Evolutionary conservation across 2,113 vertebrate genomes (phyloP), one percentile per base, ranked within the genome.

Genomic region (Sarotherodon lohbergeri): DNA sequence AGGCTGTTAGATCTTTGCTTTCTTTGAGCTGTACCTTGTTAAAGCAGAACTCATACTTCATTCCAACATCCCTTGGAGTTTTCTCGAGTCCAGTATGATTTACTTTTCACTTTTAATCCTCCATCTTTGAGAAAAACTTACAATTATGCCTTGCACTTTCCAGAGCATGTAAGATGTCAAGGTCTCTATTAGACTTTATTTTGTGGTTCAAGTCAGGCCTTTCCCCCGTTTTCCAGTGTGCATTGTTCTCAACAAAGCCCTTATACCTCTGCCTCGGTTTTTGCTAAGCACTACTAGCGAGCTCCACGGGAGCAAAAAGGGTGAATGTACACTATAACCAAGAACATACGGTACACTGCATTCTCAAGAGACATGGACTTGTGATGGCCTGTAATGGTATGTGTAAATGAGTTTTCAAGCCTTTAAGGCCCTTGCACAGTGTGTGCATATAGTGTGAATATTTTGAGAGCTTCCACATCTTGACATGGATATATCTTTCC

Each of bases 51-150:
- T 46, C 32, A 41, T 80, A 68, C 34, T 52, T 93, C 66, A 80
- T 7, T 80, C 16, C 82, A 83, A 88, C 80, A 93, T 80, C 78
- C 71, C 14, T 55, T 29, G 22, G 57, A 87, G 48, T 83, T 85
- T 61, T 86, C 83, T 73, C n/a, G 13, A 34, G 12, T 82, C 24
- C 39, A 76, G 66, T 22, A 82, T 34, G 6, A 57, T 88, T 57
- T 52, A 88, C 55, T 81, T 34, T 79, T 87, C 82, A 16, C 59
- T 80, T 89, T 91, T 87, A 68, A 86, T 59, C 10, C 36, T 81
- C 29, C 57, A 56, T 79, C 39, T 83, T 79, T 22, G 27, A 85
- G 36, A 85, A 59, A 89, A 82, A 85, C 55, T 54, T 27, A 29
- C 29, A 90, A 56, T 50, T 48, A 88, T 71, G 36, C 50, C 48